Base-by-base conservation (phyloP, 2,797 vertebrate genomes). In the Nyctalus aviator region DNA sequence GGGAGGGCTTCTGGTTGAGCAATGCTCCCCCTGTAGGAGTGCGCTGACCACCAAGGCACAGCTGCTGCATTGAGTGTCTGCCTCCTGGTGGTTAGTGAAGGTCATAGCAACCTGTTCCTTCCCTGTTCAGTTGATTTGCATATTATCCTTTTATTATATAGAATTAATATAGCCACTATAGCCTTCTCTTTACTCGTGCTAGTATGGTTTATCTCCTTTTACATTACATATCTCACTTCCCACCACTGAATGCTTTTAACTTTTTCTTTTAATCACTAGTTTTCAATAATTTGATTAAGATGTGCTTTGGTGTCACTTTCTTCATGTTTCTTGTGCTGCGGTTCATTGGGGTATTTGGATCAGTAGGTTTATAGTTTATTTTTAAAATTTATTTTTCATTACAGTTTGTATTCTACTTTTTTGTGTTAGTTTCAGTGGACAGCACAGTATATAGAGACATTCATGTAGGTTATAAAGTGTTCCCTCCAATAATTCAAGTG, bases 221-320 rank as follows among this genome's bases (percentile, higher is more conserved):
- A 72, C 8, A 21, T 79, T 68, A 55, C 23, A 37, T 84, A 30
- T 90, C 17, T 48, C 35, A 46, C 57, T 3, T 5, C 23, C 55
- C 23, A 25, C 3, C 6, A 55, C 18, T 7, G 1, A 6, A 13
- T 84, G 50, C 62, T 84, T 85, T 88, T 59, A 82, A 66, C 71
- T 59, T 91, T 94, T 81, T 79, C 30, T 77, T 46, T 59, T 83
- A 84, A 62, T 78, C 64, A 69, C n/a, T 86, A 18, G 8, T 76
- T 90, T 90, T 94, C 7, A 84, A 21, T 79, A 86, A 75, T 91
- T 86, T 82, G 11, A 87, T 59, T 86, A 86, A 46, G 37, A 76
- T 66, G 11, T 82, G n/a, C 72, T 30, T 85, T 48, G 8, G 14
- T 84, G 8, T 66, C 41, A 8, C 84, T 91, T 91, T 84, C 46